Evolutionary conservation across 2,888 invertebrate species (phyloP), one percentile per base, ranked within the genome.

Genomic region (Drosophila parthenogenetica): DNA sequence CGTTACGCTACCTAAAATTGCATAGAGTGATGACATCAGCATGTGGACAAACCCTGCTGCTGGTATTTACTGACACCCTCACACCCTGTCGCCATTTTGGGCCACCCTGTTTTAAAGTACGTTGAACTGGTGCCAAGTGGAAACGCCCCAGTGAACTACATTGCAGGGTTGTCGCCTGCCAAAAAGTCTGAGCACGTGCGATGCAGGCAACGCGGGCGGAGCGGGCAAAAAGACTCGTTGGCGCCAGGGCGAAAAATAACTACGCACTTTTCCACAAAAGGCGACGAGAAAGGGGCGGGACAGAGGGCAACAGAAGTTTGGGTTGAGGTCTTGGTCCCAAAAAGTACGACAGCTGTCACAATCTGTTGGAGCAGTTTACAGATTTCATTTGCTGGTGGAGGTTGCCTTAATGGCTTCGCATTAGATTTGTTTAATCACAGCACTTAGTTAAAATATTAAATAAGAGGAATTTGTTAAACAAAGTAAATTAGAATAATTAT

Each of bases 81-180:
- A 4, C 2, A 3, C 17, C 0, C 0, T n/a, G 5, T 13, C 1
- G 13, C 22, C 32, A n/a, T 11, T 22, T 17, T 19, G 35, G 35
- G 51, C 43, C 16, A 61, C 50, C 73, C 71, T 68, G 69, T 62
- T 69, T 68, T 59, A 73, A 77, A 80, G 88, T 79, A 69, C 88
- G 79, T 83, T 85, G 85, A 86, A 85, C 88, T 87, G 79, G 50
- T 82, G 87, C 87, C 88, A 84, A 87, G 73, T 78, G 74, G 75
- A 66, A 75, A 81, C 85, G 86, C 87, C 85, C 79, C 85, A 84
- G 48, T 87, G 77, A 78, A 87, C 88, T 85, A 85, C 71, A 70
- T 80, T 70, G 64, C 62, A 75, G 67, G 74, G 67, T 66, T 37
- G 55, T 73, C 67, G 50, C 67, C 74, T 67, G 81, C 86, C 87